Percentiles rank a stretch among this genome's conserved stretches.
Conservation (phyloP, 2,113 vertebrate genomes). For the Eulemur macaco region DNA sequence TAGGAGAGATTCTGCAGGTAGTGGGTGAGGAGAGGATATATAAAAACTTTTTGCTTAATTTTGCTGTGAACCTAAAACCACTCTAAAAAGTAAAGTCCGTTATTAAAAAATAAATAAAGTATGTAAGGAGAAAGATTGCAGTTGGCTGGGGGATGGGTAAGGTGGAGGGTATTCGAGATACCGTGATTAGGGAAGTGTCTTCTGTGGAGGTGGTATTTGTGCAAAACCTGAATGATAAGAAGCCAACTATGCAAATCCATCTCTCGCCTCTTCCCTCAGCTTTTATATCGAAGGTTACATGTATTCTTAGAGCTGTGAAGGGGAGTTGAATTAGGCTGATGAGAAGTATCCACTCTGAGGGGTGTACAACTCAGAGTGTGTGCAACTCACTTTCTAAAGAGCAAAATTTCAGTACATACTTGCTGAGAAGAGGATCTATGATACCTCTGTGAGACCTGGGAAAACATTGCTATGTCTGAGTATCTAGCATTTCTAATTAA, state of each 20-base stretch:
- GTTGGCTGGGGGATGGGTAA: neutral
- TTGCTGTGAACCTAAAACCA: neutral
- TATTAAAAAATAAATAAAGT: neutral
- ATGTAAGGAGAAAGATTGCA: neutral
- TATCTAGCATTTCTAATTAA: neutral
- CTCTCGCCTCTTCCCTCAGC: neutral
- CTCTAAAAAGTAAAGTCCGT: neutral
- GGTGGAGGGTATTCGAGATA: neutral
- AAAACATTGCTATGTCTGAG: neutral
- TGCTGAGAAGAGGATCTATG: neutral
- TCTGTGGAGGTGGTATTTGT: neutral
- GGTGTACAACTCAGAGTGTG: fast-evolving
- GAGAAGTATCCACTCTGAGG: neutral
- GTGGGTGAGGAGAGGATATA: too few relatives aligned
- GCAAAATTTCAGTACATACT: neutral
- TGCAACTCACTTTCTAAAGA: neutral
- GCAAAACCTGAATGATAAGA: neutral
- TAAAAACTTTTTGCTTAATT: neutral
- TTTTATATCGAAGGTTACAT: neutral
- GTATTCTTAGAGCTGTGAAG: neutral
- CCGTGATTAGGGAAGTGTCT: neutral
- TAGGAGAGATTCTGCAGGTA: neutral
- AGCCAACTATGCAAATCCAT: neutral
- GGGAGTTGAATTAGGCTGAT: neutral
- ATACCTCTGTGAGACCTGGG: too few relatives aligned